These are phyloP conservation scores for Scrobipalpa costella DNA, from an alignment of 2,888 invertebrate species.

Conservation along the genomic window DNA sequence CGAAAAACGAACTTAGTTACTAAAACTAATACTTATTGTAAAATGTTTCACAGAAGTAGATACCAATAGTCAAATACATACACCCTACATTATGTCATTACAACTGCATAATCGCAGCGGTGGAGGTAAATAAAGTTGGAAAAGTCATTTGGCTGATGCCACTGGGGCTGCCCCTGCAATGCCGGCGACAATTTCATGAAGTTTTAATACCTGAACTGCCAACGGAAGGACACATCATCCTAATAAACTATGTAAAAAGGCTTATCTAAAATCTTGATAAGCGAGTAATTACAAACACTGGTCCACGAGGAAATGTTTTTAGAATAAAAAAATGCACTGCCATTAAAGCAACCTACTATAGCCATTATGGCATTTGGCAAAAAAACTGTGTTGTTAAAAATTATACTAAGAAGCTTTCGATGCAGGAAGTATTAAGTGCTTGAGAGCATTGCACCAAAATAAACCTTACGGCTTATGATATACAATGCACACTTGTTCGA, in stretches of 20 bases:
- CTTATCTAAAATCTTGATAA: conserved; percentile 76
- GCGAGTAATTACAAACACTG: conserved; percentile 69
- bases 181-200: conserved; percentile 31
- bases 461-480: fast-evolving
- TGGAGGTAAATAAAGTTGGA: background rate
- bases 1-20: no score
- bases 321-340: conserved; percentile 60
- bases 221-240: conserved; percentile 63
- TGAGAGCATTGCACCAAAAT: conserved; percentile 27
- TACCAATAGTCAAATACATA: background rate
- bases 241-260: conserved; percentile 61
- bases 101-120: background rate
- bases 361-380: conserved; percentile 64
- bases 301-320: conserved; percentile 62
- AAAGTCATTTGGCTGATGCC: conserved; percentile 6
- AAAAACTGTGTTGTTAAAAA: conserved; percentile 67
- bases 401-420: conserved; percentile 45
- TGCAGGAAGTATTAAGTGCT: conserved; percentile 40
- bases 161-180: conserved; percentile 11
- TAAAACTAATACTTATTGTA: no score
- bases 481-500: conserved; percentile 40
- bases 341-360: conserved; percentile 61
- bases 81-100: background rate
- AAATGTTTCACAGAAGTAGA: no score
- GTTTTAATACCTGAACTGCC: conserved; percentile 43